A percentile compares a stretch with the other conserved stretches of the same genome.
Evolutionary conservation across 2,113 vertebrate genomes (phyloP).

Genomic region (Otocyon megalotis): DNA sequence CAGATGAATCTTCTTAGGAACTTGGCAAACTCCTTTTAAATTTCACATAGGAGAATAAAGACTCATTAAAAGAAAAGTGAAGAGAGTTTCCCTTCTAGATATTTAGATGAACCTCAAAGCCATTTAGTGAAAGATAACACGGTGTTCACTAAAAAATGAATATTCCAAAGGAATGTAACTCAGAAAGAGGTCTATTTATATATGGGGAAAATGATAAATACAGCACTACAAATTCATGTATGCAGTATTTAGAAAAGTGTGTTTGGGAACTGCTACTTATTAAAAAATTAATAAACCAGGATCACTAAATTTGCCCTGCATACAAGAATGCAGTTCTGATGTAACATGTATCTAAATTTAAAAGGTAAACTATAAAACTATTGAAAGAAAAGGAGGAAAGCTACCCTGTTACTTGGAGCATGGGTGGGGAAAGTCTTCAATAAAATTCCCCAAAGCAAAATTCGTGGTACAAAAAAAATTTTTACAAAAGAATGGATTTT

Average conservation of each 20-base stretch:
- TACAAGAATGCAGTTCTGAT: neutral
- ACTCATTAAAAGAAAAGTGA: neutral
- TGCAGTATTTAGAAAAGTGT: neutral
- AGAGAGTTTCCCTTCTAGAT: neutral
- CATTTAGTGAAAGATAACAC: neutral
- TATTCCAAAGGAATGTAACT: neutral
- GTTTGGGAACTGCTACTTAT: neutral
- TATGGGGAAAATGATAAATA: neutral
- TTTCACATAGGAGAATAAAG: neutral
- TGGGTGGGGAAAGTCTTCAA: neutral
- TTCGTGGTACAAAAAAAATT: neutral
- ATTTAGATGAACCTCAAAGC: neutral
- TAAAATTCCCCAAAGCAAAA: constrained; percentile 13
- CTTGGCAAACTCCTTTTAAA: neutral
- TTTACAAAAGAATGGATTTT: neutral
- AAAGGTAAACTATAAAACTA: neutral
- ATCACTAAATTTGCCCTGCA: neutral
- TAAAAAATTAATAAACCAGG: neutral
- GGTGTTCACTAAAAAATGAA: neutral
- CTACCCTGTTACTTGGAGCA: neutral
- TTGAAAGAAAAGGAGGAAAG: neutral
- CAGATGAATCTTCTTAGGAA: neutral
- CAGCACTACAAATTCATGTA: neutral
- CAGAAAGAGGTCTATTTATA: neutral
- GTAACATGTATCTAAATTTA: neutral